A percentile compares a stretch with the other conserved stretches of the same genome.
Conservation (phyloP, 2,797 vertebrate species). For the Enteromius fasciolatus region DNA sequence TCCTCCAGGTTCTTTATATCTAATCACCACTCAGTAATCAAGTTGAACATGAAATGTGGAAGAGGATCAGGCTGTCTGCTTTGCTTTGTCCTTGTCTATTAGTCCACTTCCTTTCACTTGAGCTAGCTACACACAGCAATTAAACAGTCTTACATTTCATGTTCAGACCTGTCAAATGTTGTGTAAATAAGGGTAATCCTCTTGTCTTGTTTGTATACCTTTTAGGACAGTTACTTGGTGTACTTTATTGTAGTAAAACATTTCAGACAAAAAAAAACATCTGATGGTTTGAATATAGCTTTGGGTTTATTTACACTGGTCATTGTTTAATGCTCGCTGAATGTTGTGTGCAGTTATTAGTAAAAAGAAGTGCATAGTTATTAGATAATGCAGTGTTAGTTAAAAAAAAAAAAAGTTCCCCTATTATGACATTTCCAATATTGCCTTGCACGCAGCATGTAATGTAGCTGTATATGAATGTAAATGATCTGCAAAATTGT, state of each 20-base stretch:
- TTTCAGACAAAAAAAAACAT: neutral
- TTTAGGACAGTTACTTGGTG: neutral
- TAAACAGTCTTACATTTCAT: neutral
- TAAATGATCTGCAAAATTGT: too few species aligned
- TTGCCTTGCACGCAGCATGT: too few species aligned
- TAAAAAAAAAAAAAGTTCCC: neutral
- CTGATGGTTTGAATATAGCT: too few species aligned
- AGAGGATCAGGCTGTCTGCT: neutral
- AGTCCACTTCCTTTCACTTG: constrained; percentile 5
- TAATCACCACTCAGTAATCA: neutral
- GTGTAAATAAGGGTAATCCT: neutral
- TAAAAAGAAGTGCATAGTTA: neutral
- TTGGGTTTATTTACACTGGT: neutral
- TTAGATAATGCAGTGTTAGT: neutral
- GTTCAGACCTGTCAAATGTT: neutral
- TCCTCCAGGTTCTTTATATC: constrained; percentile 10
- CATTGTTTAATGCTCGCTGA: neutral
- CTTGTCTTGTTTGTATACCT: neutral
- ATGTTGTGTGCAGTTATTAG: neutral
- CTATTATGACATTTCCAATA: too few species aligned
- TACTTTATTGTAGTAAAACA: neutral
- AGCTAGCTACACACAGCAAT: neutral
- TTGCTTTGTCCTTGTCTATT: neutral
- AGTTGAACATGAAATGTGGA: constrained; percentile 6
- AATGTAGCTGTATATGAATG: too few species aligned